A percentile compares a stretch with the other conserved stretches of the same genome.
phyloP scores from a whole-genome alignment of 2,797 vertebrate species.

The Melanotaenia maccullochi region DNA sequence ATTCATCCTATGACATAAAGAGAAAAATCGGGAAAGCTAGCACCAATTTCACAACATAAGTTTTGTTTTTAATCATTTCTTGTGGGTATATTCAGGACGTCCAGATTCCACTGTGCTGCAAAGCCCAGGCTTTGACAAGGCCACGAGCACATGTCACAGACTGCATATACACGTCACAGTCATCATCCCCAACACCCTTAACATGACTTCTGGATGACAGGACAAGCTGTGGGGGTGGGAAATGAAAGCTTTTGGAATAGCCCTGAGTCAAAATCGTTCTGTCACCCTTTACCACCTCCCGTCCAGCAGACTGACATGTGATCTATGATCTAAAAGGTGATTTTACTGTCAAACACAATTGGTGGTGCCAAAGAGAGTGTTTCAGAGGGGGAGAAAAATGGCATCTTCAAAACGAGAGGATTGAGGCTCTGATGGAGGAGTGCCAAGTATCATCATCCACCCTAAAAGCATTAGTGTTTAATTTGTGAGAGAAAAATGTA shows the following conservation, averaged over 20 bases:
- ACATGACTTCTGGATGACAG: slow-evolving; percentile 54
- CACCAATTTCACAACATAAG: slow-evolving; percentile 15
- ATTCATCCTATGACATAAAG: slow-evolving; percentile 56
- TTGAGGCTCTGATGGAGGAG: slow-evolving; percentile 44
- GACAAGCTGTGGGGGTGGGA: slow-evolving; percentile 39
- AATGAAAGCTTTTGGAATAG: slow-evolving; percentile 65
- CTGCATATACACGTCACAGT: slow-evolving; percentile 24
- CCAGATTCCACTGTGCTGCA: slow-evolving; percentile 21
- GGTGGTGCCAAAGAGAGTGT: slow-evolving; percentile 60
- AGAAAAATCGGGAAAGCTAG: slow-evolving; percentile 23
- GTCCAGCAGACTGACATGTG: slow-evolving; percentile 60
- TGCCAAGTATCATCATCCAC: slow-evolving; percentile 39
- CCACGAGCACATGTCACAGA: slow-evolving; percentile 18
- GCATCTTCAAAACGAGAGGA: slow-evolving; percentile 42
- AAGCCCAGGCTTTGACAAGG: slow-evolving; percentile 30
- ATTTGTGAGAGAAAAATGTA: slow-evolving; percentile 46
- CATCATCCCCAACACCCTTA: slow-evolving; percentile 41
- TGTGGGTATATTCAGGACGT: slow-evolving; percentile 21
- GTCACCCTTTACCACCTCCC: slow-evolving; percentile 53
- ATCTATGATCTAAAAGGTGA: slow-evolving; percentile 73
- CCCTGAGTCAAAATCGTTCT: slow-evolving; percentile 65
- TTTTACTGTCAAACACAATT: slow-evolving; percentile 78
- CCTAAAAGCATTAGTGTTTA: slow-evolving; percentile 32
- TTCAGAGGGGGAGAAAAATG: slow-evolving; percentile 61
- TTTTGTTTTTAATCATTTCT: slow-evolving; percentile 13